Evolutionary conservation across 2,888 invertebrate species (phyloP), one percentile per base, ranked within the genome.

Genomic region (Microplitis deprimator): DNA sequence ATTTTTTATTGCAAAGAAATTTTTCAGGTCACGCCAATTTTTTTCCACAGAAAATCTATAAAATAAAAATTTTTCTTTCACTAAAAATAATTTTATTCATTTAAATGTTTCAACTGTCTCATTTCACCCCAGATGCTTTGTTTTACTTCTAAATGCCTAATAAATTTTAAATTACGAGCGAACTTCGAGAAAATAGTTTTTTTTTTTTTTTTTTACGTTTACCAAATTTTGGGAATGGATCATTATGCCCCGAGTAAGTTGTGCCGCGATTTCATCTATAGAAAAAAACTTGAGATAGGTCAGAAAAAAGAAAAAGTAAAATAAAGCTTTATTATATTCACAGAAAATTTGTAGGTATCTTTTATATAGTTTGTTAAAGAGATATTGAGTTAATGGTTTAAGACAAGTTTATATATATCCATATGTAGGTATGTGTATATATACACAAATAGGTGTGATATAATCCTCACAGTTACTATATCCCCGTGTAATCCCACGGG

Each of bases 251-350:
- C 29, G 29, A 29, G 4, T 29, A 3, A 29, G 4, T 4, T 29
- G 29, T 29, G 4, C 29, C 4, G 29, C 4, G 29, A 29, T 29
- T 29, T 29, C 29, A 29, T 29, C 29, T 77, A 76, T 74, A 77
- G 82, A 82, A 82, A 83, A 82, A 82, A 84, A 82, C 29, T 82
- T 84, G 84, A 85, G 84, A 83, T 82, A 84, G 84, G 84, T 85
- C 84, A 79, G 79, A 82, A 80, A 81, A 81, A 81, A 79, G 80
- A 83, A 81, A 79, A 81, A 84, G 81, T 82, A 81, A 73, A 77
- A 79, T 77, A 77, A 64, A 71, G 77, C 75, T 50, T 50, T 50
- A 50, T 50, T 50, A 50, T 50, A 50, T 50, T 64, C 77, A 77
- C 77, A 75, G 76, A 73, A 78, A 81, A 81, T 59, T 81, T 81